A percentile compares a stretch with the other conserved stretches of the same genome.
These are phyloP conservation scores for Stramonita haemastoma DNA, from an alignment of 2,888 invertebrate species.

Conservation along the genomic window DNA sequence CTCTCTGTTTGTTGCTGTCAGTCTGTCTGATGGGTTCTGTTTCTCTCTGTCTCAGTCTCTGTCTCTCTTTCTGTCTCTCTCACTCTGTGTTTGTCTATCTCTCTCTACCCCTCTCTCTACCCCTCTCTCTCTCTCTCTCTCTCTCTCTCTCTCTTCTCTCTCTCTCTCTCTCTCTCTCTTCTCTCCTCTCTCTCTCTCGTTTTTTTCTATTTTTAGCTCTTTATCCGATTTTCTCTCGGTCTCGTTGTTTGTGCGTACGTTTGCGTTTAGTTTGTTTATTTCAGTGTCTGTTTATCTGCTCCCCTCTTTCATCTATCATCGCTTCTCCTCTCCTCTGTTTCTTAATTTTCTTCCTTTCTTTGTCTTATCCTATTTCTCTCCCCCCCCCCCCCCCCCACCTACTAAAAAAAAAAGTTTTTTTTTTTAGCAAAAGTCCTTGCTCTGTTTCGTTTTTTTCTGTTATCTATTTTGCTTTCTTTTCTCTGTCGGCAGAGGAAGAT, in stretches of 20 bases:
- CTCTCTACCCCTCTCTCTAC: not conserved
- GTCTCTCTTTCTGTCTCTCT: not conserved
- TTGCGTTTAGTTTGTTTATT: not conserved
- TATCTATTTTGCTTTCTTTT: not conserved
- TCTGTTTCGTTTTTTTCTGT: not conserved
- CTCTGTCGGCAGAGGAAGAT: too few species aligned
- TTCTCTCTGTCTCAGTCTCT: not conserved
- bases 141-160: constrained; percentile 14
- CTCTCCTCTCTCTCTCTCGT: not conserved
- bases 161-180: not conserved
- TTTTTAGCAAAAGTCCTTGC: not conserved
- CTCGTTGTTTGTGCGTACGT: too few species aligned
- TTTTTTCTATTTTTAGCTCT: not conserved
- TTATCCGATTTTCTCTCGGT: not conserved
- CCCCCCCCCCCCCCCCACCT: not conserved
- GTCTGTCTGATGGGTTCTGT: not conserved
- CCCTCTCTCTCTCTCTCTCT: not conserved
- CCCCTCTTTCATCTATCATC: not conserved
- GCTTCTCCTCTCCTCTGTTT: not conserved
- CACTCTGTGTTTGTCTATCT: not conserved
- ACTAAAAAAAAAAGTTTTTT: too few species aligned
- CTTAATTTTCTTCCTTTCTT: not conserved
- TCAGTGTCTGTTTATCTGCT: not conserved
- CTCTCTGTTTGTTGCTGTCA: not conserved
- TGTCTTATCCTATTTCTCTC: not conserved